Percentiles rank a stretch among this genome's conserved stretches.
Conservation (phyloP, 2,888 invertebrate genomes). For the Acronicta psi region DNA sequence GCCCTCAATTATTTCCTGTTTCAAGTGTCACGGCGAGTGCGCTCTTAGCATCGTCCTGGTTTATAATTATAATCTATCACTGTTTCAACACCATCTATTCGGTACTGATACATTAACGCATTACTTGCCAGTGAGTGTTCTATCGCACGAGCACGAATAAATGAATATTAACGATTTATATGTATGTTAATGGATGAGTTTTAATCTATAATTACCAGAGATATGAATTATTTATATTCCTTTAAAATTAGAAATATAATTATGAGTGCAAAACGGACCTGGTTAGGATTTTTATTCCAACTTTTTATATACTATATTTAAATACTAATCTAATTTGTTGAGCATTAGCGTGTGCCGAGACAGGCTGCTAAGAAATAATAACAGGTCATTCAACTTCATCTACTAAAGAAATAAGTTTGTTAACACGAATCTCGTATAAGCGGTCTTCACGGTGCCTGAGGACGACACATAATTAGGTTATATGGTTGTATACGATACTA, state of each 20-base stretch:
- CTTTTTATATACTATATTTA: slow-evolving; percentile 34
- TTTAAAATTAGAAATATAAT: slow-evolving; percentile 36
- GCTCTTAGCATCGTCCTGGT: slow-evolving; percentile 48
- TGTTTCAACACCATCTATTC: slow-evolving; percentile 26
- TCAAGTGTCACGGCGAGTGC: slow-evolving; percentile 51
- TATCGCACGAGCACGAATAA: slow-evolving; percentile 15
- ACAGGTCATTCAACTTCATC: slow-evolving; percentile 57
- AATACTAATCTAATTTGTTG: slow-evolving; percentile 33
- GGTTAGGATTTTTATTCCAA: slow-evolving; percentile 42
- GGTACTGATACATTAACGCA: slow-evolving; percentile 30
- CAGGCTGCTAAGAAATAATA: slow-evolving; percentile 43
- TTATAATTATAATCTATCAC: slow-evolving; percentile 42
- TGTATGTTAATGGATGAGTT: slow-evolving; percentile 24
- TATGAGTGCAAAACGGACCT: slow-evolving; percentile 27
- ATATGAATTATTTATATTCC: slow-evolving; percentile 43
- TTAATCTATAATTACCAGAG: slow-evolving; percentile 18
- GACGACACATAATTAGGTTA: slow-evolving; percentile 2
- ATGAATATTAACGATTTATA: slow-evolving; percentile 45
- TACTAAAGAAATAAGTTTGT: slow-evolving; percentile 45
- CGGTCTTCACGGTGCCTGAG: slow-evolving; percentile 7
- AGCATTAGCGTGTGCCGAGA: slow-evolving; percentile 38
- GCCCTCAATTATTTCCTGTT: slow-evolving; percentile 60
- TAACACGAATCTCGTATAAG: slow-evolving; percentile 34
- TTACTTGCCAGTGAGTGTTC: slow-evolving; percentile 26
- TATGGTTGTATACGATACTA: neutral